Percentiles rank a stretch among this genome's conserved stretches.
phyloP scores from a whole-genome alignment of 23 tunicate species.

The Trididemnum clinides region DNA sequence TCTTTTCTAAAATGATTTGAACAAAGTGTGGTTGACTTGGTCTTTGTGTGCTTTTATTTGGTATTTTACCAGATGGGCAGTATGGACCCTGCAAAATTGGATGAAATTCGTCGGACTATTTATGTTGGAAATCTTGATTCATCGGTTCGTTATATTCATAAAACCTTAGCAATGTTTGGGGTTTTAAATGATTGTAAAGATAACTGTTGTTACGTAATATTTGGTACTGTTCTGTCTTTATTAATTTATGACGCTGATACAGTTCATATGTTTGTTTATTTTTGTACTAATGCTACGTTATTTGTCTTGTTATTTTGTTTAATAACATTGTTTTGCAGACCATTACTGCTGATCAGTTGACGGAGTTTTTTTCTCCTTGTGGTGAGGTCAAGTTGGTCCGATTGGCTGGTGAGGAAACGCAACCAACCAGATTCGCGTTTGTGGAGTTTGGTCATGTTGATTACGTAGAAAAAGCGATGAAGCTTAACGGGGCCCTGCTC shows the following conservation, averaged over 20 bases:
- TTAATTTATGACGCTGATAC: not conserved
- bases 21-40: too few species aligned
- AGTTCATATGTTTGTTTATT: not conserved
- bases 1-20: too few species aligned
- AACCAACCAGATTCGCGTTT: conserved; percentile 78
- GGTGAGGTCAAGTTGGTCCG: conserved; percentile 80
- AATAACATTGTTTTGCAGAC: conserved; percentile 23
- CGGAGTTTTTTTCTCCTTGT: conserved; percentile 59
- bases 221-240: not conserved
- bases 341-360: conserved; percentile 76
- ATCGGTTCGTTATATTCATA: conserved; percentile 33
- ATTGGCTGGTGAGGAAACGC: conserved; percentile 90
- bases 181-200: too few species aligned
- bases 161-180: too few species aligned
- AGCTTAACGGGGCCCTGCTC: conserved; percentile 62
- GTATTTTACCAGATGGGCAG: conserved; percentile 18
- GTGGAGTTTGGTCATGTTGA: conserved; percentile 70
- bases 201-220: too few species aligned
- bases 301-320: not conserved
- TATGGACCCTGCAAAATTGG: conserved; percentile 81
- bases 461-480: conserved; percentile 58
- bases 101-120: conserved; percentile 78
- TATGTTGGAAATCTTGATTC: conserved; percentile 93
- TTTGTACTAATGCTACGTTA: not conserved
- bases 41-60: not conserved